These are phyloP conservation scores for Trichomalopsis sarcophagae DNA, from an alignment of 1,140 invertebrate genomes.

Conservation along the genomic window DNA sequence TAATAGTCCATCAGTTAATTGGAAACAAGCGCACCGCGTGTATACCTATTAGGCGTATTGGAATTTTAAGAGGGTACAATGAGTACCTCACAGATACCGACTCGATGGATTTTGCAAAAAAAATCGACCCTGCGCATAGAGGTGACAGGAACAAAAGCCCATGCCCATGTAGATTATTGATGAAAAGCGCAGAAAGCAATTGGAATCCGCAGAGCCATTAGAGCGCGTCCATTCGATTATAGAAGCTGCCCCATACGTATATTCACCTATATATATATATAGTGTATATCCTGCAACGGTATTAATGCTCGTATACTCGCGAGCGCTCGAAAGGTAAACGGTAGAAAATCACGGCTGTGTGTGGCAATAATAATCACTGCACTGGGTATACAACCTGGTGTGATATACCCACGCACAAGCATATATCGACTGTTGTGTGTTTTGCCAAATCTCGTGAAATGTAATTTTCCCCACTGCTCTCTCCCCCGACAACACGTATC, in stretches of 20 bases:
- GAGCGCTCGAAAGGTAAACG: constrained; percentile 25
- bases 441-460: neutral
- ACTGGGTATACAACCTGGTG: neutral
- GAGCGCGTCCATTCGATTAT: constrained; percentile 47
- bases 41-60: neutral
- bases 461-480: neutral
- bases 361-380: constrained; percentile 3
- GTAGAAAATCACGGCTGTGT: constrained; percentile 1
- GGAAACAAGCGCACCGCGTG: neutral
- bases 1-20: neutral
- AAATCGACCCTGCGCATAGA: neutral
- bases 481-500: neutral
- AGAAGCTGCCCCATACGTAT: neutral
- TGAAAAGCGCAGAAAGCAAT: constrained; percentile 14
- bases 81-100: too few relatives aligned
- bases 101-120: too few relatives aligned
- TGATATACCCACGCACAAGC: too few relatives aligned
- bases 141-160: neutral
- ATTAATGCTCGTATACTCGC: constrained; percentile 10
- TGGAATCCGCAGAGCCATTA: constrained; percentile 36
- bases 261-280: neutral
- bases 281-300: neutral
- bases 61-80: too few relatives aligned
- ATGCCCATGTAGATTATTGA: constrained; percentile 35
- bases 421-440: neutral